Base-by-base conservation (phyloP, 2,888 invertebrate genomes). In the Xanthia togata region DNA sequence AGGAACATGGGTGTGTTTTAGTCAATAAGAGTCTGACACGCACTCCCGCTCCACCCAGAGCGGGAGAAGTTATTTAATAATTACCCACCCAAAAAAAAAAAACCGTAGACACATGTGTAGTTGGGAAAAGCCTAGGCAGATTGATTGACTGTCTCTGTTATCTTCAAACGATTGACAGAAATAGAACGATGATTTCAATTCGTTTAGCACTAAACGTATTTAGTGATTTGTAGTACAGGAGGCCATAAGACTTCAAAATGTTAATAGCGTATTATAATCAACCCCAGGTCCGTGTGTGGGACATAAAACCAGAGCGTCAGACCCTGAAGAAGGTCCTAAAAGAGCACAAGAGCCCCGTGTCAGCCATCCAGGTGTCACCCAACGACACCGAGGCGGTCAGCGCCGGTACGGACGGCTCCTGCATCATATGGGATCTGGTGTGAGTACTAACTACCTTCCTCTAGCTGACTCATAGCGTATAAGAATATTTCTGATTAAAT, bases 361-460 rank as follows among this genome's bases (percentile, higher is more conserved):
- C 99, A 0, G 98, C 98, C 41, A 97, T 99, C 85, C 97, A 98
- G 84, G 97, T 99, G 76, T 98, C 98, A 47, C 97, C 97, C 79
- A 97, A 98, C 89, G 97, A 98, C 90, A 97, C 97, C 0, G 98
- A 98, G 93, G 98, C 99, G 0, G 98, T 99, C 26, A 99, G 99
- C 90, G 98, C 99, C 0, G 98, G 99, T 64, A 98, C 98, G 0
- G 99, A 99, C 94, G 99, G 99, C 20, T 98, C 99, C 6, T 98
- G 98, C 91, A 98, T 99, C 85, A 98, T 99, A 82, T 99, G 99
- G 99, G 98, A 99, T 91, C 96, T 99, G 35, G 94, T 97, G 98
- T 98, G 92, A 96, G 96, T 72, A 35, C 41, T 41, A 17, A 53
- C 35, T 53, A 35, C 11, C 71, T 38, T 70, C 12, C 23, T 50